phyloP scores from a whole-genome alignment of 2,797 vertebrate species.

The Aquila chrysaetos region DNA sequence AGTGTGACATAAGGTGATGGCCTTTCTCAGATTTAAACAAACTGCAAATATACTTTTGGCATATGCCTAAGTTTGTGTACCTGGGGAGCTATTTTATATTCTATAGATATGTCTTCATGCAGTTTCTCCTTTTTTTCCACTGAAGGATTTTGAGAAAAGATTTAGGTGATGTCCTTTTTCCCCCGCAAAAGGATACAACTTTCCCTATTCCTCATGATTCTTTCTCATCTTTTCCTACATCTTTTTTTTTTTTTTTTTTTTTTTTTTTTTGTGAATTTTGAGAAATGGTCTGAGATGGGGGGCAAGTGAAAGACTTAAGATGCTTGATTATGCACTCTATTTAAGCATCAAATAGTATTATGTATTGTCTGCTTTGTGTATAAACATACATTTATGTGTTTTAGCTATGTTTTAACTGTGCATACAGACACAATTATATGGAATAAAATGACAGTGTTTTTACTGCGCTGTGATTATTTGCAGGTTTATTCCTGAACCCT shows the following conservation, averaged over 20 bases:
- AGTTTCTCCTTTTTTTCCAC: not conserved
- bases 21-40: not conserved
- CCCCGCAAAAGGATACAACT: not conserved
- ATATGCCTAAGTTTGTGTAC: not conserved
- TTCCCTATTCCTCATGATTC: not conserved
- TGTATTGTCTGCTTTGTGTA: not conserved
- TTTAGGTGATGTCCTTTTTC: not conserved
- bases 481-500: slow-evolving; percentile 88
- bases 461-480: not conserved
- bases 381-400: not conserved
- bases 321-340: rapidly evolving
- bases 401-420: not conserved
- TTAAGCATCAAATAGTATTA: not conserved
- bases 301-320: not conserved
- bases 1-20: not conserved
- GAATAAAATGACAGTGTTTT: not conserved
- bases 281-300: not conserved
- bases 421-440: rapidly evolving
- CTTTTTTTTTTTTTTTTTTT: not conserved
- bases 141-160: not conserved
- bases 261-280: not conserved
- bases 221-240: not conserved
- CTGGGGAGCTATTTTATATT: not conserved
- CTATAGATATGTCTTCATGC: not conserved
- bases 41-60: not conserved